Evolutionary conservation across 2,113 vertebrate species (phyloP).

Genomic region (Illadopsis cleaveri): DNA sequence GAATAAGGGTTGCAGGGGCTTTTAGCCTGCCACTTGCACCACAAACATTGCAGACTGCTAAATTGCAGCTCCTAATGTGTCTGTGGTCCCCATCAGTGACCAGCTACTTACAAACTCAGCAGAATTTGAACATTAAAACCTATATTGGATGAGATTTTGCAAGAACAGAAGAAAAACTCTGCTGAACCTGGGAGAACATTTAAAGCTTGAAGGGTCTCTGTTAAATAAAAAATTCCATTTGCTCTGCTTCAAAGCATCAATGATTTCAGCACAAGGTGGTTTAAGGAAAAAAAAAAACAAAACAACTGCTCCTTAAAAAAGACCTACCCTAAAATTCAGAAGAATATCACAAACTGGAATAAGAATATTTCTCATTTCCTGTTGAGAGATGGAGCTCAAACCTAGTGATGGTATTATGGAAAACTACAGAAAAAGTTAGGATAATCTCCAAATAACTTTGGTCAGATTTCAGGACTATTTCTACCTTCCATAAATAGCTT

Average conservation of each 20-base stretch:
- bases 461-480: neutral
- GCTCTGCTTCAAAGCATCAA: neutral
- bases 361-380: neutral
- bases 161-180: neutral
- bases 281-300: neutral
- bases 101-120: neutral
- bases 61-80: neutral
- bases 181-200: neutral
- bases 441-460: neutral
- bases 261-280: neutral
- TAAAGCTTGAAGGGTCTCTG: neutral
- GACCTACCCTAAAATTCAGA: neutral
- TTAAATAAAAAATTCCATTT: neutral
- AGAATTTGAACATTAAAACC: neutral
- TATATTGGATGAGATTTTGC: neutral
- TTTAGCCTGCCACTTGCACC: neutral
- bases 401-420: neutral
- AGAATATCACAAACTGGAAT: neutral
- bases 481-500: neutral
- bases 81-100: neutral
- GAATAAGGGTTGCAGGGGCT: neutral
- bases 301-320: neutral
- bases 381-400: neutral
- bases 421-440: neutral
- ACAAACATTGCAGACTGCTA: neutral